Evolutionary conservation across 2,113 vertebrate genomes (phyloP), one percentile per base, ranked within the genome.

Genomic region (Jaculus jaculus): DNA sequence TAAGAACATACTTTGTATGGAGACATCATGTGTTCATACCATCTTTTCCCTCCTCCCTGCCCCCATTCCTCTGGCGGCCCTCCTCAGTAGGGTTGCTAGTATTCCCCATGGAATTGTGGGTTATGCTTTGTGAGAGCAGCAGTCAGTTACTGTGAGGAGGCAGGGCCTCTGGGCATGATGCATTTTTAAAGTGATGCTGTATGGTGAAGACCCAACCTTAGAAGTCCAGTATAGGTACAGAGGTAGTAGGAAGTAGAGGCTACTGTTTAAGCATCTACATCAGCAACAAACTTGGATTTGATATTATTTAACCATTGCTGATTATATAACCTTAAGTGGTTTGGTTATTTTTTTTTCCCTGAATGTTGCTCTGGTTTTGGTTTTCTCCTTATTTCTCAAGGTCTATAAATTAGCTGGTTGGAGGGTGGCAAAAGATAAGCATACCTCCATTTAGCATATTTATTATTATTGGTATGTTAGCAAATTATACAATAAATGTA

Each of bases 331-430:
- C 18, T 77, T 39, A 5, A 51, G 1, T 69, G 32, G 12, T 65
- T 89, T 94, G 69, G 26, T 82, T 60, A 37, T 66, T n/a, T 84
- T 71, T 84, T 94, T 83, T 94, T n/a, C n/a, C 87, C 80, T 81
- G 28, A 91, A 87, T 83, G 20, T 51, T 84, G 34, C 26, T 92
- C 94, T 87, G 17, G 4, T n/a, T 83, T 78, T 66, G n/a, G 5
- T 83, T 92, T 83, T 75, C 28, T 79, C 5, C 21, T 87, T 79
- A 72, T 75, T 82, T 89, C 65, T 61, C 16, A 91, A 87, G 21
- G 6, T 58, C 82, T 86, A 23, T 24, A 26, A 68, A 47, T 72
- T 71, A 11, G 34, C 58, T 89, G 51, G 15, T 34, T 69, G n/a
- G 24, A 78, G 6, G 8, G 34, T 77, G 34, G 5, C 60, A 10